Conservation (phyloP, 1,140 invertebrate genomes). For the Mycetomoellerius zeteki region DNA sequence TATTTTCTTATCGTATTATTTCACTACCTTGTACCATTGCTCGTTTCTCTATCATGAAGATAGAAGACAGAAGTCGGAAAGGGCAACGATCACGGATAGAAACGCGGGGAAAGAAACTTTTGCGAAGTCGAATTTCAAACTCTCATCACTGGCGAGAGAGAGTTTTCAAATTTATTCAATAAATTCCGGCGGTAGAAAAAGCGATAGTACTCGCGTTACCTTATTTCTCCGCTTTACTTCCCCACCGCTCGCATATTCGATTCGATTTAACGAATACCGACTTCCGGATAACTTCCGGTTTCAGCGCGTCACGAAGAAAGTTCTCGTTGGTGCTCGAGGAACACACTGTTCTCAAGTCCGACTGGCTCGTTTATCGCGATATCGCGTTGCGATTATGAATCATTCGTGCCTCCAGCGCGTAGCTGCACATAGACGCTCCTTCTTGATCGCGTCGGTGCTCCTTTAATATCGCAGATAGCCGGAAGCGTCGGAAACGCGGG, state of each 20-base stretch:
- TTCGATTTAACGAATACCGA: constrained; percentile 45
- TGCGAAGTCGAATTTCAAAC: constrained; percentile 57
- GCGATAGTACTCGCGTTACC: constrained; percentile 49
- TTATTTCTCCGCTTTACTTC: not conserved
- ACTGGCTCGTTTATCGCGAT: constrained; percentile 42
- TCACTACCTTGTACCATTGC: constrained; percentile 4
- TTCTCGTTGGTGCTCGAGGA: not conserved
- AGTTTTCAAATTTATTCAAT: constrained; percentile 60
- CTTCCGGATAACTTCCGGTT: constrained; percentile 36
- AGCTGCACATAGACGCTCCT: constrained; percentile 15
- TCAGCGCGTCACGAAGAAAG: constrained; percentile 20
- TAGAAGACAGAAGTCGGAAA: constrained; percentile 15
- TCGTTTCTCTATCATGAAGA: constrained; percentile 20
- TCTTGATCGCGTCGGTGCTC: constrained; percentile 16
- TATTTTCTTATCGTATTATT: constrained; percentile 53
- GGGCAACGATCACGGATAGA: not conserved
- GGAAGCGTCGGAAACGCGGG: constrained; percentile 25
- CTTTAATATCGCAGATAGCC: constrained; percentile 63
- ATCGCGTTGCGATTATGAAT: constrained; percentile 58
- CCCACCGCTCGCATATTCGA: constrained; percentile 5
- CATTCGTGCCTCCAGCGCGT: constrained; percentile 20
- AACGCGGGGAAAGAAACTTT: not conserved
- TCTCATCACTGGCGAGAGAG: constrained; percentile 30
- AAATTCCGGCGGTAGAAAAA: constrained; percentile 37
- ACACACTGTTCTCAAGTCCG: not conserved